Percentiles rank a stretch among this genome's conserved stretches.
These are phyloP conservation scores for Eufriesea mexicana DNA, from an alignment of 1,140 invertebrate genomes.

Conservation along the genomic window DNA sequence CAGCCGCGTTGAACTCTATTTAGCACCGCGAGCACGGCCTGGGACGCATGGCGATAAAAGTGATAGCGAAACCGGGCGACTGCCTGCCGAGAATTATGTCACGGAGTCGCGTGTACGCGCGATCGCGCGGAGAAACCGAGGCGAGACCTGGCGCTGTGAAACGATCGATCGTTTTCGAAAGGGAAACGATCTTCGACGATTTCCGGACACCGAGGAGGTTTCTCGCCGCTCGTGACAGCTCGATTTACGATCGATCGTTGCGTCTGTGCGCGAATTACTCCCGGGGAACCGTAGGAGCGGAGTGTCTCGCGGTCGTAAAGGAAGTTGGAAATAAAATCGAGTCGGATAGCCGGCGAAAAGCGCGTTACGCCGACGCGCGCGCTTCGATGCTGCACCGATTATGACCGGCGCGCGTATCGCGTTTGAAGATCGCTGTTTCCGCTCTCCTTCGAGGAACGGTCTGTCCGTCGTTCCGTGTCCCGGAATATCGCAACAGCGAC, in stretches of 20 bases:
- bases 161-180: neutral
- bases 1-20: constrained; percentile 50
- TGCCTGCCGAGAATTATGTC: constrained; percentile 68
- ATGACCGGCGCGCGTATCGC: too few relatives aligned
- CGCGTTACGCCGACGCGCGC: neutral
- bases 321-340: neutral
- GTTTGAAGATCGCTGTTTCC: neutral
- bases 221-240: neutral
- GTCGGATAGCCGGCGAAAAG: neutral
- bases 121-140: neutral
- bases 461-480: neutral
- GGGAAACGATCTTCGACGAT: neutral
- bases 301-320: neutral
- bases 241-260: constrained; percentile 9
- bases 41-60: constrained; percentile 52
- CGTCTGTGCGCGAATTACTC: neutral
- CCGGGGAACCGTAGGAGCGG: neutral
- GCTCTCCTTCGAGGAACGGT: neutral
- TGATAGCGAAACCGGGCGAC: constrained; percentile 50
- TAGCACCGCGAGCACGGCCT: constrained; percentile 60
- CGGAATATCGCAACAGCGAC: too few relatives aligned
- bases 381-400: neutral
- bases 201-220: neutral
- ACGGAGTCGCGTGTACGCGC: constrained; percentile 32
- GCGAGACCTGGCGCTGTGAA: neutral